A percentile compares a stretch with the other conserved stretches of the same genome.
phyloP scores from a whole-genome alignment of 2,888 invertebrate genomes.

The Drosophila algonquin region DNA sequence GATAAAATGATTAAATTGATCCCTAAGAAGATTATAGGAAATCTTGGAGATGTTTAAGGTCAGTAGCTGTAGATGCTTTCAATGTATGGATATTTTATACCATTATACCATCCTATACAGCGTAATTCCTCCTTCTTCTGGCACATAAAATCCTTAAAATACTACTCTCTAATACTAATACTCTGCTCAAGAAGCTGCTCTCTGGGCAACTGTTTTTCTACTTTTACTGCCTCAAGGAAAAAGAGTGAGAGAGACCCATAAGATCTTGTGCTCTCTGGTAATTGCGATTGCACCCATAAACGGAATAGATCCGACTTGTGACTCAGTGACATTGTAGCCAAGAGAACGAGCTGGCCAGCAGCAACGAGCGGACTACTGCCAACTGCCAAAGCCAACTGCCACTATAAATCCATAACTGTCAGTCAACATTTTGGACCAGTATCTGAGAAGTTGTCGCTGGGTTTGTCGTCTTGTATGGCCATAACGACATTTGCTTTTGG shows the following conservation, averaged over 20 bases:
- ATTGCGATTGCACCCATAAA: slow-evolving; percentile 70
- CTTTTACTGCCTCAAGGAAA: slow-evolving; percentile 43
- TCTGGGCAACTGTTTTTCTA: neutral
- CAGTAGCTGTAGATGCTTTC: neutral
- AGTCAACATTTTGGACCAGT: slow-evolving; percentile 72
- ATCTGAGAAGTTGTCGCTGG: slow-evolving; percentile 59
- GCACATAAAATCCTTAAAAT: slow-evolving; percentile 58
- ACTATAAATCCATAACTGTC: slow-evolving; percentile 79
- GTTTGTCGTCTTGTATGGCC: slow-evolving; percentile 54
- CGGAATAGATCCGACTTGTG: slow-evolving; percentile 58
- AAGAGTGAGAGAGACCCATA: slow-evolving; percentile 1
- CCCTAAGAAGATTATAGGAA: neutral
- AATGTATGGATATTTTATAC: too few relatives aligned
- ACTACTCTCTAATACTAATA: slow-evolving; percentile 49
- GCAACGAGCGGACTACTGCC: neutral
- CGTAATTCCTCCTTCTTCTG: slow-evolving; percentile 42
- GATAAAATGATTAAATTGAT: neutral
- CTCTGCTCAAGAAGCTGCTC: slow-evolving; percentile 35
- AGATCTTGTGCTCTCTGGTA: slow-evolving; percentile 44
- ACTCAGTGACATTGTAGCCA: slow-evolving; percentile 76
- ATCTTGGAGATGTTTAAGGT: neutral
- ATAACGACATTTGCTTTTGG: slow-evolving; percentile 66
- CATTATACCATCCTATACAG: neutral
- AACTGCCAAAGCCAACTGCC: slow-evolving; percentile 49
- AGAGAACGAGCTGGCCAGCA: slow-evolving; percentile 29